Evolutionary conservation across 2,113 vertebrate genomes (phyloP).

Genomic region (Tinamus guttatus): DNA sequence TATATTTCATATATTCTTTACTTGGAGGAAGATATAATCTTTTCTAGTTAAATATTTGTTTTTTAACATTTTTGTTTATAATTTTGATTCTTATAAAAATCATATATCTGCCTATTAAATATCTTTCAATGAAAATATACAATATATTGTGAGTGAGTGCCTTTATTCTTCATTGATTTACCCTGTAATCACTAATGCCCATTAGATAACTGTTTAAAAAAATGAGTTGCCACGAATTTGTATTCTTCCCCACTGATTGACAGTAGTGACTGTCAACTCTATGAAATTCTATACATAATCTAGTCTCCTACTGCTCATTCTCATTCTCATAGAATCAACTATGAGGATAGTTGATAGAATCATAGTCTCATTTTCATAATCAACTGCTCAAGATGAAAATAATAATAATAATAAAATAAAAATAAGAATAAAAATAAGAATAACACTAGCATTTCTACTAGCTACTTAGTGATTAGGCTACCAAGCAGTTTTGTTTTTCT

Average conservation of each 20-base stretch:
- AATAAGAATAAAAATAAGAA: too few relatives aligned
- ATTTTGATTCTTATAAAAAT: background rate
- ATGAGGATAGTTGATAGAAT: too few relatives aligned
- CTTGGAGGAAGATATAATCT: background rate
- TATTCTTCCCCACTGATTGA: background rate
- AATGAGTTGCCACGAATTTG: background rate
- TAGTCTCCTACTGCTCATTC: background rate
- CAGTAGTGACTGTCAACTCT: accelerated
- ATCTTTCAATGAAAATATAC: background rate
- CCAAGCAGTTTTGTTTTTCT: background rate
- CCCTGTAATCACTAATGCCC: background rate
- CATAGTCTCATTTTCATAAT: too few relatives aligned
- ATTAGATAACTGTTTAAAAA: background rate
- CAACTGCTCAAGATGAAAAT: too few relatives aligned
- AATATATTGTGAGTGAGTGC: background rate
- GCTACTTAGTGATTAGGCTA: background rate
- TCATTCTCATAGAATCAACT: too few relatives aligned
- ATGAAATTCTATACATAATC: background rate
- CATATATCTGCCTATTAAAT: background rate
- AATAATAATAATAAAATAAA: too few relatives aligned
- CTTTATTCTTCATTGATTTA: background rate
- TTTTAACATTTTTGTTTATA: background rate
- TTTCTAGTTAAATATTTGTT: background rate
- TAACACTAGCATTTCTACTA: too few relatives aligned
- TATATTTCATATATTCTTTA: background rate